Evolutionary conservation across 2,888 invertebrate genomes (phyloP).

Genomic region (Chrysolina oricalcia): DNA sequence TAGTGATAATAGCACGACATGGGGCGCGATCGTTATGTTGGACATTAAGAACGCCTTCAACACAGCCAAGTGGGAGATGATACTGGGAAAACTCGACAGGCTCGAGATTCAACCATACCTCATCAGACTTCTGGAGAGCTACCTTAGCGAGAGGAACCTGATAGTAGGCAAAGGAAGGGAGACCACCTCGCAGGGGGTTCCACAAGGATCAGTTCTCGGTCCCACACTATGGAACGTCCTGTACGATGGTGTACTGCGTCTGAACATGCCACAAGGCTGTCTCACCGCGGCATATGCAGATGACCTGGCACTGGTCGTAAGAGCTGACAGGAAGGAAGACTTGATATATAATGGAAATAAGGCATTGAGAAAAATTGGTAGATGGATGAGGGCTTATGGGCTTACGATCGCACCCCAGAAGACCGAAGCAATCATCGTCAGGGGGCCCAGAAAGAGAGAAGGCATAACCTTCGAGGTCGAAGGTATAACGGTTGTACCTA

Average conservation of each 20-base stretch:
- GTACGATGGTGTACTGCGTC: too few relatives aligned
- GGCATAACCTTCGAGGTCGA: conserved; percentile 25
- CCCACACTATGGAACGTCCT: too few relatives aligned
- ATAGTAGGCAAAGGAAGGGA: background rate
- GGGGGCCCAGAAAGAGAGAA: conserved; percentile 21
- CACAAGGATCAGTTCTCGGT: background rate
- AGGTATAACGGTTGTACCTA: conserved; percentile 32
- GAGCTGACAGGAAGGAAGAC: background rate
- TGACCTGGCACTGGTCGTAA: conserved; percentile 5
- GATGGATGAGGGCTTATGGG: conserved; percentile 16
- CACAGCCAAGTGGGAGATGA: too few relatives aligned
- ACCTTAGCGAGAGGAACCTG: background rate
- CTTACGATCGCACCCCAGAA: conserved; percentile 29
- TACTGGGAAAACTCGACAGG: too few relatives aligned
- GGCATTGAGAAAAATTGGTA: background rate
- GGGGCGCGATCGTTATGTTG: too few relatives aligned
- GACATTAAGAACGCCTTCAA: too few relatives aligned
- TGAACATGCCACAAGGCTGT: too few relatives aligned
- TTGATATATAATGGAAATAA: background rate
- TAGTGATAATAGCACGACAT: too few relatives aligned
- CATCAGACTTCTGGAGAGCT: background rate
- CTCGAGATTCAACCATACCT: too few relatives aligned
- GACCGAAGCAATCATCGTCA: conserved; percentile 26
- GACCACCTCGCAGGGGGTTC: background rate
- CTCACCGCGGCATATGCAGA: too few relatives aligned